phyloP scores from a whole-genome alignment of 2,888 invertebrate species.

The Hirudinaria manillensis region DNA sequence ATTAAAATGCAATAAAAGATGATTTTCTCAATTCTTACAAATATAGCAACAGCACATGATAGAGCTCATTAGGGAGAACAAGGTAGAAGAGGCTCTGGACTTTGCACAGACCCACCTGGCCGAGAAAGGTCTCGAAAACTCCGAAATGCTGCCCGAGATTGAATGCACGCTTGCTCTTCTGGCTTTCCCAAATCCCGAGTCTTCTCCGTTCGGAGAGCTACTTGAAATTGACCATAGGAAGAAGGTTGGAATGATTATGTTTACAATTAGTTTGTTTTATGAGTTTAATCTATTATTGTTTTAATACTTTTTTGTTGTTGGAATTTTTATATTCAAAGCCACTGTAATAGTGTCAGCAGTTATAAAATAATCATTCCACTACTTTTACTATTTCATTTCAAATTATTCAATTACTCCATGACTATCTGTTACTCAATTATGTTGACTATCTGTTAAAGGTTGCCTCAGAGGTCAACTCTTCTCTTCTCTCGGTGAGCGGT shows the following conservation, averaged over 20 bases:
- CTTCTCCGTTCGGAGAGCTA: slow-evolving; percentile 88
- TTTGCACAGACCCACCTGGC: slow-evolving; percentile 84
- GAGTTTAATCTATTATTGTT: background rate
- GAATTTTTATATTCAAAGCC: too few relatives aligned
- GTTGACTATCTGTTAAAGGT: slow-evolving; percentile 54
- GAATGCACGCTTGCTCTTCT: slow-evolving; percentile 87
- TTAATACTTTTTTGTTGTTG: background rate
- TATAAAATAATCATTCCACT: too few relatives aligned
- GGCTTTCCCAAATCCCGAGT: slow-evolving; percentile 91
- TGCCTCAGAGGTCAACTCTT: slow-evolving; percentile 92
- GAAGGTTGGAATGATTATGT: slow-evolving; percentile 46
- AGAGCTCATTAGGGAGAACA: slow-evolving; percentile 75
- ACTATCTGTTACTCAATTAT: too few relatives aligned
- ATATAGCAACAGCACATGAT: slow-evolving; percentile 78
- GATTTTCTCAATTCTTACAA: background rate
- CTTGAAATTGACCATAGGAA: slow-evolving; percentile 87
- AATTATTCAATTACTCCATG: too few relatives aligned
- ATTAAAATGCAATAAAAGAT: background rate
- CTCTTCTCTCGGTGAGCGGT: slow-evolving; percentile 86
- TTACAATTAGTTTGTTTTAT: background rate
- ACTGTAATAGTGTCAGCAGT: too few relatives aligned
- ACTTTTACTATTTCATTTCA: too few relatives aligned
- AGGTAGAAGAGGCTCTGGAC: slow-evolving; percentile 78
- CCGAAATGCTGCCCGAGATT: slow-evolving; percentile 66
- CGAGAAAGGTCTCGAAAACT: slow-evolving; percentile 68